Evolutionary conservation across 2,888 invertebrate genomes (phyloP), one percentile per base, ranked within the genome.

Genomic region (Eristalis arbustorum): DNA sequence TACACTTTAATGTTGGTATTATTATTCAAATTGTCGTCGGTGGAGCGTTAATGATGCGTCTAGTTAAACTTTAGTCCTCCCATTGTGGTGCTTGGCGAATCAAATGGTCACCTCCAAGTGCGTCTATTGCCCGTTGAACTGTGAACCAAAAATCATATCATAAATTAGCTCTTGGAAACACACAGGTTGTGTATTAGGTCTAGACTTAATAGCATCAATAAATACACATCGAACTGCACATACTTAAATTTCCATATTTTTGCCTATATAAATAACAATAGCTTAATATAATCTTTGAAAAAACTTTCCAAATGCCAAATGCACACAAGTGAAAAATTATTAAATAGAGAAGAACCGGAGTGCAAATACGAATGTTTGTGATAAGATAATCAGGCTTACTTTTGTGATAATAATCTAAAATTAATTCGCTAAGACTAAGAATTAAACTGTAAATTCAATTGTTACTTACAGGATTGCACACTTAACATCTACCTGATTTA

Each of bases 91-190:
- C 23, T 3, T 69, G 63, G 18, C 79, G 73, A 2, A 81, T 75
- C 59, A 81, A 40, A 18, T 81, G 81, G 66, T 81, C 81, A 8
- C 81, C 81, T 31, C 81, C 81, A 10, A 81, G 68, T 18, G 75
- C 37, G 14, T 81, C 81, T 34, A 81, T 64, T 1, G 81, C 75
- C 2, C 81, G 57, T 59, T 75, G 74, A 63, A 81, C 81, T 81
- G 18, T 13, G 18, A 25, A 67, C 64, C 25, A 49, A 49, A 49
- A 49, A 18, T 18, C 2, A 49, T 49, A 18, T n/a, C n/a, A n/a
- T 8, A 6, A 71, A 59, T 25, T 37, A 40, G 6, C 62, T 5
- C 37, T 2, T 25, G 13, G 23, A 57, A 57, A 18, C 31, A 8
- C 14, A 68, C 13, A 40, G n/a, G n/a, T n/a, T 14, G 1, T 56